Evolutionary conservation across 1,140 invertebrate species (phyloP).

Genomic region (Drosophila melanogaster): Release_6_plus_ISO1_MT NT_037436.4:12463001-12463500

Average conservation of each 20-base stretch:
- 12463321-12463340: slow-evolving; percentile 71
- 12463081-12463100: slow-evolving; percentile 63
- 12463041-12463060: slow-evolving; percentile 78
- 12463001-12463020: slow-evolving; percentile 69
- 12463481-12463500: slow-evolving; percentile 85
- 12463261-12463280: slow-evolving; percentile 58
- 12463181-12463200: slow-evolving; percentile 81
- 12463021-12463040: slow-evolving; percentile 81
- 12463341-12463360: slow-evolving; percentile 64
- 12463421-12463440: slow-evolving; percentile 77
- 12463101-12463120: slow-evolving; percentile 19
- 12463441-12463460: slow-evolving; percentile 1
- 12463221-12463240: slow-evolving; percentile 36
- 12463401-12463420: slow-evolving; percentile 79
- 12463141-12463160: slow-evolving; percentile 20
- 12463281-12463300: slow-evolving; percentile 79
- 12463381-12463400: slow-evolving; percentile 87
- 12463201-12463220: slow-evolving; percentile 77
- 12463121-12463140: slow-evolving; percentile 1
- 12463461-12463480: slow-evolving; percentile 55
- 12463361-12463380: slow-evolving; percentile 87
- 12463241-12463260: too few relatives aligned
- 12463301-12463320: slow-evolving; percentile 74
- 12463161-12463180: slow-evolving; percentile 61
- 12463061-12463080: slow-evolving; percentile 32